phyloP scores from a whole-genome alignment of 2,113 vertebrate genomes.

The Cyanistes caeruleus region DNA sequence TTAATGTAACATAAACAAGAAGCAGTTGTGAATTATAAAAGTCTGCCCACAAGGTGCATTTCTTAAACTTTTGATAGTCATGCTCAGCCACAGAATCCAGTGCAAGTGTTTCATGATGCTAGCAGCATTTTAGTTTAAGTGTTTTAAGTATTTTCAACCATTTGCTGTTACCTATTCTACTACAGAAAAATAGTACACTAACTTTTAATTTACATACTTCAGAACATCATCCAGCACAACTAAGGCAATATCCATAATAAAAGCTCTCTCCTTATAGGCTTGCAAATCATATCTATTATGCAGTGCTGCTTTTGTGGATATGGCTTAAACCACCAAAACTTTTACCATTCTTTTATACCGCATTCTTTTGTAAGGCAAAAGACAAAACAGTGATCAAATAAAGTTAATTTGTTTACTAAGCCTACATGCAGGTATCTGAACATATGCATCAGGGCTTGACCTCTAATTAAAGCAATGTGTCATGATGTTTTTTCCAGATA shows the following conservation, averaged over 20 bases:
- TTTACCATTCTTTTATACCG: background rate
- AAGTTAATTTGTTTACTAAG: background rate
- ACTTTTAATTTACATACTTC: background rate
- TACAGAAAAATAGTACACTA: background rate
- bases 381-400: background rate
- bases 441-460: background rate
- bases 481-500: rapidly evolving
- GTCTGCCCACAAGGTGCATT: background rate
- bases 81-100: background rate
- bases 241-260: background rate
- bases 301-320: background rate
- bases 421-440: background rate
- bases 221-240: background rate
- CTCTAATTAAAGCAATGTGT: background rate
- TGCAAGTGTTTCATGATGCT: background rate
- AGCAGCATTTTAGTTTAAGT: background rate
- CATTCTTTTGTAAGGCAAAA: background rate
- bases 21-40: background rate
- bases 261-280: background rate
- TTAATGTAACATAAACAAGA: background rate
- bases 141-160: background rate
- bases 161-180: background rate
- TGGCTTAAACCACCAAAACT: background rate
- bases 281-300: background rate
- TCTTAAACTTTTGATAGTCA: background rate